Evolutionary conservation across 2,888 invertebrate genomes (phyloP), one percentile per base, ranked within the genome.

Genomic region (Deladenus siricidicola): DNA sequence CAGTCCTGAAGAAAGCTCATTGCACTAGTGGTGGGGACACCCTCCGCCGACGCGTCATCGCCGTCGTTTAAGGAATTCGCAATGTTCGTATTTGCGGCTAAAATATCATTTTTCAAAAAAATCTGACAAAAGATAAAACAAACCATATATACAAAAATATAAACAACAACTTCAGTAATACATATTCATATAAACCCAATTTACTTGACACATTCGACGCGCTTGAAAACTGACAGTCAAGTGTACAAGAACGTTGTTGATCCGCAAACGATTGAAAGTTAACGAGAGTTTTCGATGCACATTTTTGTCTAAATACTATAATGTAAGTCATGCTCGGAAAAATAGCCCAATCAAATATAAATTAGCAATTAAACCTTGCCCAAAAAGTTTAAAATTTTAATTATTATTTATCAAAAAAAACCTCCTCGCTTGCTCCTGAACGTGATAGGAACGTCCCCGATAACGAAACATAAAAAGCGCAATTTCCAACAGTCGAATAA

Each of bases 381-480:
- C 14, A 10, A 34, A 34, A 34, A 34, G 14, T n/a, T n/a, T n/a
- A n/a, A n/a, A n/a, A n/a, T n/a, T n/a, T n/a, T n/a, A 34, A 34
- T 34, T 34, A 34, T 34, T 14, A 14, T 14, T 14, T 14, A 14
- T 45, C 21, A 34, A 34, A 34, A 34, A 34, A 34, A 34, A 59
- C 60, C 63, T 64, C 30, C 55, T 62, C 14, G 59, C 62, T 28
- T 62, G 62, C 26, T 63, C 34, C 21, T 43, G 42, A 26, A 49
- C 23, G 24, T 62, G 63, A 39, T 62, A 51, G 8, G 49, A 29
- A 14, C 63, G 42, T 4, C 62, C 62, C 14, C 62, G 56, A 56
- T 69, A 76, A 23, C 68, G 58, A 58, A 78, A 78, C 23, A 74
- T 64, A 10, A 70, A 66, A n/a, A 75, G 56, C 6, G 72, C 63